Conservation (phyloP, 2,797 vertebrate genomes). For the Protosalanx chinensis region DNA sequence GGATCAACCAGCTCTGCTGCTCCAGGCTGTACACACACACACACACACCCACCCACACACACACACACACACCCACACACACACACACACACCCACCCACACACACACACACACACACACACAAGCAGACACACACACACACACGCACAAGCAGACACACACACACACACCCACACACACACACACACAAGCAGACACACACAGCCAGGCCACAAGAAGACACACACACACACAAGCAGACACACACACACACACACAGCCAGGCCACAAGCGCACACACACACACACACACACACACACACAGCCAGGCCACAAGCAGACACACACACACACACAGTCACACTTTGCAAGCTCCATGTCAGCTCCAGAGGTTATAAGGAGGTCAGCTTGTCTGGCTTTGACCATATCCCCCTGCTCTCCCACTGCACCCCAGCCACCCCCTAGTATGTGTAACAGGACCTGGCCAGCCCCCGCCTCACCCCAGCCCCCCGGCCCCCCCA, state of each 20-base stretch:
- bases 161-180: not conserved
- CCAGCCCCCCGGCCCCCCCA: conserved; percentile 17
- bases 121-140: not conserved
- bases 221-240: too few species aligned
- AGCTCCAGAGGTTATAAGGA: conserved; percentile 69
- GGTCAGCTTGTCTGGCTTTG: conserved; percentile 76
- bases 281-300: not conserved
- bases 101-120: conserved; percentile 22
- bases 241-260: too few species aligned
- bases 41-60: not conserved
- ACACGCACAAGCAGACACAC: not conserved
- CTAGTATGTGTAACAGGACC: conserved; percentile 78
- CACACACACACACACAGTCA: conserved; percentile 9
- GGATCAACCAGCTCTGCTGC: conserved; percentile 52
- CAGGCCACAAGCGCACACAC: too few species aligned
- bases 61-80: too few species aligned
- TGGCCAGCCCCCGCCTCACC: conserved; percentile 52
- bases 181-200: not conserved
- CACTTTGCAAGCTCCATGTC: conserved; percentile 56
- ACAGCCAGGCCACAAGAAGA: too few species aligned
- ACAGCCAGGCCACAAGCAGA: not conserved
- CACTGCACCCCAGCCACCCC: conserved; percentile 54
- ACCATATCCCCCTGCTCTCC: conserved; percentile 51
- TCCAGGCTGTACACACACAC: conserved; percentile 52
- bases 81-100: conserved; percentile 20